Percentiles rank a stretch among this genome's conserved stretches.
Evolutionary conservation across 2,888 invertebrate genomes (phyloP).

Genomic region (Rotaria socialis): DNA sequence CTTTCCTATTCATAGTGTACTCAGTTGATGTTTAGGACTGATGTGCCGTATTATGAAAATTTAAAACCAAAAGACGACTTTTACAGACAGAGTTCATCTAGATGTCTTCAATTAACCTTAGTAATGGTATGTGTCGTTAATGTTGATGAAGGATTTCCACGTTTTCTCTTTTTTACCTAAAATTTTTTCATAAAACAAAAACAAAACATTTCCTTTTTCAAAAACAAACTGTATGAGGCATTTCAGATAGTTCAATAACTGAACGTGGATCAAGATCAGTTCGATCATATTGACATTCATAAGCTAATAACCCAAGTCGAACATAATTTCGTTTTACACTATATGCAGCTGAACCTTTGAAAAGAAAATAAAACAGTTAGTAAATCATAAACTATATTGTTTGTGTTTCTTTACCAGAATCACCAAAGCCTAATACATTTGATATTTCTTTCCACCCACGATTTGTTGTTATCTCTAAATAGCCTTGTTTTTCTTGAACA

Average conservation of each 20-base stretch:
- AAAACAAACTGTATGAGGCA: background rate
- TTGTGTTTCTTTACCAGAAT: background rate
- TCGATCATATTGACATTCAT: constrained; percentile 22
- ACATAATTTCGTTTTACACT: constrained; percentile 19
- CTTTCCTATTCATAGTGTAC: too few relatives aligned
- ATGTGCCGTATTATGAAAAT: too few relatives aligned
- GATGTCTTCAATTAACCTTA: background rate
- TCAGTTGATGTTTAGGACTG: too few relatives aligned
- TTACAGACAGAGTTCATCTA: too few relatives aligned
- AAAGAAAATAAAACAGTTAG: background rate
- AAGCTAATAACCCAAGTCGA: constrained; percentile 16
- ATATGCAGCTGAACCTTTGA: constrained; percentile 25
- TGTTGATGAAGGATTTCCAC: background rate
- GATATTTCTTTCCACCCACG: constrained; percentile 33
- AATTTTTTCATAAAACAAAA: background rate
- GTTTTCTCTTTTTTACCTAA: constrained; percentile 24
- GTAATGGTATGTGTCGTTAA: background rate
- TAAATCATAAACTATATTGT: background rate
- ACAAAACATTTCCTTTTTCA: background rate
- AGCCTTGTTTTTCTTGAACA: constrained; percentile 18
- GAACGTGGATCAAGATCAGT: background rate
- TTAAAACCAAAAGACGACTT: too few relatives aligned
- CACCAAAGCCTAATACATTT: constrained; percentile 17
- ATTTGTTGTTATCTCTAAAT: constrained; percentile 34
- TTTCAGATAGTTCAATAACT: background rate